Conservation (phyloP, 2,113 vertebrate genomes). For the Vimba vimba region DNA sequence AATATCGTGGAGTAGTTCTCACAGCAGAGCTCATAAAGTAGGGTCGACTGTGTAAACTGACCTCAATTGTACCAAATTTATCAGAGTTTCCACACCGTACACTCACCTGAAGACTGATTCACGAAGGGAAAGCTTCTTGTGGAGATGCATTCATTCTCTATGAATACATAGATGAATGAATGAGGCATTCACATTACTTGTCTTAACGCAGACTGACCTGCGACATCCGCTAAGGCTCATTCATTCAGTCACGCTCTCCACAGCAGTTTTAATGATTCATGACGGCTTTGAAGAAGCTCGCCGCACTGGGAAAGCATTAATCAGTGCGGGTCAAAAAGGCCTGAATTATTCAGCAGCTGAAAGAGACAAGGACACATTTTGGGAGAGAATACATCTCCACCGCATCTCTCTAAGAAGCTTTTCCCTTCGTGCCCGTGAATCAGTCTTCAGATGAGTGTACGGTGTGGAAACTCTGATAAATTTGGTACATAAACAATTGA, state of each 20-base stretch:
- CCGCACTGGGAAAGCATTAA: slow-evolving; percentile 55
- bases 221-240: not conserved
- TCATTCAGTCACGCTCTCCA: slow-evolving; percentile 7
- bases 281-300: slow-evolving; percentile 33
- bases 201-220: not conserved
- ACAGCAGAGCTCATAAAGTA: not conserved
- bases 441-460: not conserved
- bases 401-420: not conserved
- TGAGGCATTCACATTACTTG: not conserved
- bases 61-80: too few relatives aligned
- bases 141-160: too few relatives aligned
- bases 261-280: slow-evolving; percentile 53
- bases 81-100: too few relatives aligned
- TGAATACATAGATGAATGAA: not conserved
- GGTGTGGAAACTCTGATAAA: not conserved
- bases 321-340: slow-evolving; percentile 58
- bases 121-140: too few relatives aligned
- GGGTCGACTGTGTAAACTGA: too few relatives aligned
- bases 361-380: slow-evolving; percentile 33
- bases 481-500: not conserved
- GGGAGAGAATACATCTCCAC: not conserved
- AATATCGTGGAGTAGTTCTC: not conserved
- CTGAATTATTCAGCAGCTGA: slow-evolving; percentile 61
- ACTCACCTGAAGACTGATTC: too few relatives aligned
- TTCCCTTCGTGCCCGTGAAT: not conserved